phyloP scores from a whole-genome alignment of 2,888 invertebrate genomes.

The Lingula anatina region DNA sequence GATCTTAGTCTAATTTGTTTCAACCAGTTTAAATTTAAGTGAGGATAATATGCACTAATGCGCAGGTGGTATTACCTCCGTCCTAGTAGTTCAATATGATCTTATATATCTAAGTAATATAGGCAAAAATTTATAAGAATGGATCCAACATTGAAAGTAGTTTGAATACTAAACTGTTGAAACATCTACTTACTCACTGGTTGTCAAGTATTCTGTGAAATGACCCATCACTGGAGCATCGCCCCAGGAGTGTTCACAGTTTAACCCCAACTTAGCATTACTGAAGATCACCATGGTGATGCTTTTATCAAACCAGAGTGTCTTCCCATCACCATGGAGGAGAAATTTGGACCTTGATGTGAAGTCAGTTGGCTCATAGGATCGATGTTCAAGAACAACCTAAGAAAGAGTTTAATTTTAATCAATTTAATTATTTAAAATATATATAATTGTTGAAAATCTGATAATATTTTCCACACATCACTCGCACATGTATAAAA shows the following conservation, averaged over 20 bases:
- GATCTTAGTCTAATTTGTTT: too few relatives aligned
- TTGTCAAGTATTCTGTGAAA: constrained; percentile 52
- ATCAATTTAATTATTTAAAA: not conserved
- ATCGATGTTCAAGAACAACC: constrained; percentile 42
- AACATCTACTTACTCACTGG: constrained; percentile 51
- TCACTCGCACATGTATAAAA: not conserved
- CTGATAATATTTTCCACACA: too few relatives aligned
- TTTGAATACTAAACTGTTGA: too few relatives aligned
- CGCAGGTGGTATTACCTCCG: too few relatives aligned
- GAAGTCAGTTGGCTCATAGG: constrained; percentile 35
- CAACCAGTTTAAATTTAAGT: too few relatives aligned
- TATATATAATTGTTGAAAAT: not conserved
- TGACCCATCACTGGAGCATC: constrained; percentile 56
- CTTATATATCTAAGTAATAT: too few relatives aligned
- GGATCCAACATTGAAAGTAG: too few relatives aligned
- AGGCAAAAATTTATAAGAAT: too few relatives aligned
- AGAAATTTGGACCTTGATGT: constrained; percentile 49
- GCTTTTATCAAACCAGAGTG: constrained; percentile 56
- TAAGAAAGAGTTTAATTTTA: constrained; percentile 15
- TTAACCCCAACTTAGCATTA: constrained; percentile 54
- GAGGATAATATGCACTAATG: too few relatives aligned
- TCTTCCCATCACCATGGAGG: constrained; percentile 52
- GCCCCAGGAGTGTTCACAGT: constrained; percentile 55
- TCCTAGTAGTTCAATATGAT: too few relatives aligned
- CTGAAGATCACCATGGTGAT: constrained; percentile 50